phyloP scores from a whole-genome alignment of 2,113 vertebrate species.

The Lutjanus erythropterus region DNA sequence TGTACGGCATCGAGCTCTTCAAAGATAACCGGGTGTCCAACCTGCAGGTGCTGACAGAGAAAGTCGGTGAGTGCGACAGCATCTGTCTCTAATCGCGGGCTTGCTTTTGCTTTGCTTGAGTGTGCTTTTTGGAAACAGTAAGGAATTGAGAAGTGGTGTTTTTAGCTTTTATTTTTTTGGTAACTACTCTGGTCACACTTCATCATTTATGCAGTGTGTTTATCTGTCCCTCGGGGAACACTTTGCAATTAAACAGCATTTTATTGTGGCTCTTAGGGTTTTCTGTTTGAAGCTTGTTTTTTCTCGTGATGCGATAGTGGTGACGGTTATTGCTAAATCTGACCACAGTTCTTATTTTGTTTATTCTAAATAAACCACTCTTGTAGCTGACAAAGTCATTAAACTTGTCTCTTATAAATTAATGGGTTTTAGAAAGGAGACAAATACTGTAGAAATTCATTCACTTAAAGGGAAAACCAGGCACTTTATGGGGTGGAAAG shows the following conservation, averaged over 20 bases:
- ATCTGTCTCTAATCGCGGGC: background rate
- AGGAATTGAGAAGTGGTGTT: background rate
- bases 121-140: background rate
- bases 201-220: background rate
- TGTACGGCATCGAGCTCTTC: conserved; percentile 89
- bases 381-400: background rate
- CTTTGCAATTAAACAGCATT: background rate
- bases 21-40: conserved; percentile 86
- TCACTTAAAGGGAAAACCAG: too few relatives aligned
- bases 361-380: background rate
- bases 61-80: conserved; percentile 82
- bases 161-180: background rate
- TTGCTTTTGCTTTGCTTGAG: background rate
- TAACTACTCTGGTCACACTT: background rate
- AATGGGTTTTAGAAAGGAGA: background rate
- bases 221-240: background rate
- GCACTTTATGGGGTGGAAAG: too few relatives aligned
- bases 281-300: background rate
- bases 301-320: background rate
- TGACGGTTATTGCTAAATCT: background rate
- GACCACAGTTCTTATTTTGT: background rate
- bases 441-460: too few relatives aligned
- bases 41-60: conserved; percentile 85
- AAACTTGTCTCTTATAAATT: background rate
- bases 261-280: background rate